Percentiles rank a stretch among this genome's conserved stretches.
Conservation (phyloP, 1,140 invertebrate genomes). For the Epicauta chinensis region DNA sequence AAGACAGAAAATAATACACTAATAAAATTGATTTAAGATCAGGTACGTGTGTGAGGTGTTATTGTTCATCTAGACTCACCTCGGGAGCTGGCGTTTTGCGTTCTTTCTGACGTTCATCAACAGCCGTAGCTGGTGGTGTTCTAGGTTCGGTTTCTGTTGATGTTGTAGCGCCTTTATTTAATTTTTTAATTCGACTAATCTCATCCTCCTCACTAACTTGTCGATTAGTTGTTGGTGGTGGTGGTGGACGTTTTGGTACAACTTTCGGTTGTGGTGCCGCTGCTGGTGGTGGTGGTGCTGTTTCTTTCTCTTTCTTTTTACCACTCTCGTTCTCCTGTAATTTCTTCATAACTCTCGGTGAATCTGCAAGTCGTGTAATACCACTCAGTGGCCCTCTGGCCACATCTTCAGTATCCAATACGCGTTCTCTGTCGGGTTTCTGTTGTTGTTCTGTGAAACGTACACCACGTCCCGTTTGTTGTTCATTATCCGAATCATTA, state of each 20-base stretch:
- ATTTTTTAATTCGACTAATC: slow-evolving; percentile 80
- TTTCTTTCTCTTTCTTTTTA: slow-evolving; percentile 68
- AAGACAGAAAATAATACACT: slow-evolving; percentile 9
- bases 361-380: slow-evolving; percentile 82
- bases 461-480: slow-evolving; percentile 46
- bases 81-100: slow-evolving; percentile 57
- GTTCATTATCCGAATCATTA: slow-evolving; percentile 63
- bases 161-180: slow-evolving; percentile 67
- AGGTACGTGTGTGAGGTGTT: slow-evolving; percentile 33
- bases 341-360: slow-evolving; percentile 80
- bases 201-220: slow-evolving; percentile 86
- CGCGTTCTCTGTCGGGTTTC: slow-evolving; percentile 65
- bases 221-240: slow-evolving; percentile 50
- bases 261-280: slow-evolving; percentile 47
- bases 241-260: slow-evolving; percentile 48
- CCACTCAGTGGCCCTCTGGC: slow-evolving; percentile 82
- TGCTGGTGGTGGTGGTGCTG: slow-evolving; percentile 46
- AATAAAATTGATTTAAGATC: slow-evolving; percentile 34
- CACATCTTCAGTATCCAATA: slow-evolving; percentile 84
- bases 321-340: slow-evolving; percentile 73
- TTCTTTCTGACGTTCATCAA: slow-evolving; percentile 46
- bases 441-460: slow-evolving; percentile 52
- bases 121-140: slow-evolving; percentile 42
- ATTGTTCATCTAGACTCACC: slow-evolving; percentile 58
- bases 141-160: slow-evolving; percentile 51